Evolutionary conservation across 2,113 vertebrate species (phyloP).

Genomic region (Erythrocercus mccallii): DNA sequence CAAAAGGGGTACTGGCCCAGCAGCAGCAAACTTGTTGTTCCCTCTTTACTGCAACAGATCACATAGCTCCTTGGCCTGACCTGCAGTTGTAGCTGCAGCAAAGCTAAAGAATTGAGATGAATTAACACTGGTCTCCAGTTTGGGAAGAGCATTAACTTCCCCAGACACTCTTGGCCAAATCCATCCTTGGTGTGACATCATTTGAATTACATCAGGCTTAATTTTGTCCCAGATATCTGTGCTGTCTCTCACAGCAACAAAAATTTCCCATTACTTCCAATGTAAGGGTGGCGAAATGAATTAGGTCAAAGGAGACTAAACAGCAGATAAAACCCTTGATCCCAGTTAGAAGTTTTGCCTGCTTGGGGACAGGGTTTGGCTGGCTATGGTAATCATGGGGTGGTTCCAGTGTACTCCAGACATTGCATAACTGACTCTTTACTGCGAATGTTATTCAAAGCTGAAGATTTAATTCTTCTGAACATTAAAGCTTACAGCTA

Average conservation of each 20-base stretch:
- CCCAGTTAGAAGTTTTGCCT: slow-evolving; percentile 11
- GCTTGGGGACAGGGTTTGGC: not conserved
- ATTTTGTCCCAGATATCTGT: not conserved
- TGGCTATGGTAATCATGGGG: not conserved
- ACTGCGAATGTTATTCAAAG: not conserved
- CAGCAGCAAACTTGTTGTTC: not conserved
- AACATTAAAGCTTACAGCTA: not conserved
- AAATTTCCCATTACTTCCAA: not conserved
- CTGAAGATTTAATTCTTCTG: slow-evolving; percentile 17
- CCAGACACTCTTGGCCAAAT: not conserved
- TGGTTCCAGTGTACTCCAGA: not conserved
- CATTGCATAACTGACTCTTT: not conserved
- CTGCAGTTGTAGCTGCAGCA: not conserved
- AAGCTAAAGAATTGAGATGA: not conserved
- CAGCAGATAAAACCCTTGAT: slow-evolving; percentile 11
- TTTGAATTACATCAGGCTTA: not conserved
- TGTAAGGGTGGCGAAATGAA: not conserved
- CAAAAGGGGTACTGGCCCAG: not conserved
- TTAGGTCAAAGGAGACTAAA: slow-evolving; percentile 20
- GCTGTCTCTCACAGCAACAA: not conserved
- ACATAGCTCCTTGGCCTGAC: not conserved
- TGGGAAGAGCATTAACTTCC: not conserved
- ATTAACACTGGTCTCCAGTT: not conserved
- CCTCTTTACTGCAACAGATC: not conserved
- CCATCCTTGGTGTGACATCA: not conserved